These are phyloP conservation scores for Gallinago solitaria DNA, from an alignment of 2,797 vertebrate genomes.

Conservation along the genomic window DNA sequence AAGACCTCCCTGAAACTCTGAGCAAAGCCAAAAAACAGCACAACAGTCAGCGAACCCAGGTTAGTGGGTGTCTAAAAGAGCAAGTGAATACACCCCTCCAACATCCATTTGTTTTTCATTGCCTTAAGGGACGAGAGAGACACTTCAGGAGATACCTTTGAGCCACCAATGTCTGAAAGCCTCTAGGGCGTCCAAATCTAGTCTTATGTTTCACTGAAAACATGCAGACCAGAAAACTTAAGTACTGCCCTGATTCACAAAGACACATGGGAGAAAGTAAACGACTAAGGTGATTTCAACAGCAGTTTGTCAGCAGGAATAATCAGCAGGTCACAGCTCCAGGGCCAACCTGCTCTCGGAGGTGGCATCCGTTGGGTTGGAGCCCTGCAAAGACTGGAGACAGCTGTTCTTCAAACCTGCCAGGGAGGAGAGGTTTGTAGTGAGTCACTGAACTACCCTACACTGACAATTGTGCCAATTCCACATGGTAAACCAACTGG, in stretches of 20 bases:
- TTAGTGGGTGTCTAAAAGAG: neutral
- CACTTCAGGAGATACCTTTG: neutral
- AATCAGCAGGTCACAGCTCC: neutral
- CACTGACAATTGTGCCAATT: neutral
- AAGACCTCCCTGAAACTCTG: neutral
- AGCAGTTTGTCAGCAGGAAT: neutral
- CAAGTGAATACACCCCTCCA: neutral
- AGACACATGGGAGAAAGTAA: neutral
- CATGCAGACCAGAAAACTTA: neutral
- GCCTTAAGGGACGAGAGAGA: neutral
- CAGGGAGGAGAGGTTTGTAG: neutral
- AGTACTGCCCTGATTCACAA: neutral
- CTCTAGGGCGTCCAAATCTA: neutral
- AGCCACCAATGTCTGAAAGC: neutral
- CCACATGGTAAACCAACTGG: neutral
- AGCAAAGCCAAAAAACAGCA: neutral
- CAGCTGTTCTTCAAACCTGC: neutral
- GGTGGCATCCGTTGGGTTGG: neutral
- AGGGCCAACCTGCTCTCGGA: neutral
- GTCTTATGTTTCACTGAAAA: neutral
- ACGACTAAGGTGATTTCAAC: neutral
- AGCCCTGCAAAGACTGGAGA: neutral
- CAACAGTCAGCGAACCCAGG: neutral
- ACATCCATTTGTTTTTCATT: constrained; percentile 13
- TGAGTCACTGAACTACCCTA: neutral